These are phyloP conservation scores for Cataglyphis altisquamis DNA, from an alignment of 2,888 invertebrate genomes.

Conservation along the genomic window DNA sequence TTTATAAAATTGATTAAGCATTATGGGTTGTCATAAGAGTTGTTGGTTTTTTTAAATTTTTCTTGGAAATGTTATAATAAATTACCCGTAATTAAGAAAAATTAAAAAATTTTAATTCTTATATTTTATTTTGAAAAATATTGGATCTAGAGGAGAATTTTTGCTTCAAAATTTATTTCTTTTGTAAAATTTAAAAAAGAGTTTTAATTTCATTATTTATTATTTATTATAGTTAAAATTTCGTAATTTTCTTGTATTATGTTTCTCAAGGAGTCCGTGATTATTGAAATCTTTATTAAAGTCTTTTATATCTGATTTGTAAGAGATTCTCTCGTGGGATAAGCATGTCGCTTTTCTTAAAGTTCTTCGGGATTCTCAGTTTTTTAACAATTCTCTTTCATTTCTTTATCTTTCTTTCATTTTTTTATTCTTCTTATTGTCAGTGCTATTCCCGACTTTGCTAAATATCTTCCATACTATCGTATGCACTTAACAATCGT, in stretches of 20 bases:
- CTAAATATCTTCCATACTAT: conserved; percentile 56
- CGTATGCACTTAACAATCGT: conserved; percentile 55
- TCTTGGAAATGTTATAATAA: background rate
- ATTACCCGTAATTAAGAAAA: background rate
- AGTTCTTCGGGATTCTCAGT: conserved; percentile 65
- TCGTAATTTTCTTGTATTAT: conserved; percentile 21
- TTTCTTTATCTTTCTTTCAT: conserved; percentile 48
- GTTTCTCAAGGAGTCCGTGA: conserved; percentile 34
- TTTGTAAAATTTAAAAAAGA: background rate
- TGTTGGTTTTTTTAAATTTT: conserved; percentile 17
- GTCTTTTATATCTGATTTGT: conserved; percentile 72
- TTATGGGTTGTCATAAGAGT: background rate
- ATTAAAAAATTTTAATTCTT: background rate
- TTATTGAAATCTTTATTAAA: conserved; percentile 68
- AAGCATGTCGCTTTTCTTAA: conserved; percentile 69
- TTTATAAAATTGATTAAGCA: conserved; percentile 35
- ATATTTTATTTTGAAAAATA: background rate
- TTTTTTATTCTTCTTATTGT: conserved; percentile 67
- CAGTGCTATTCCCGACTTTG: conserved; percentile 52
- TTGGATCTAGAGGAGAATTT: background rate
- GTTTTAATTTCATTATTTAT: background rate
- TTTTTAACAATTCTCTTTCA: conserved; percentile 62
- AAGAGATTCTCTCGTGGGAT: conserved; percentile 55
- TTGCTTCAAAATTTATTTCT: background rate
- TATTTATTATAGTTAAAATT: background rate